Conservation (phyloP, 2,113 vertebrate genomes). For the Apeltes quadracus region DNA sequence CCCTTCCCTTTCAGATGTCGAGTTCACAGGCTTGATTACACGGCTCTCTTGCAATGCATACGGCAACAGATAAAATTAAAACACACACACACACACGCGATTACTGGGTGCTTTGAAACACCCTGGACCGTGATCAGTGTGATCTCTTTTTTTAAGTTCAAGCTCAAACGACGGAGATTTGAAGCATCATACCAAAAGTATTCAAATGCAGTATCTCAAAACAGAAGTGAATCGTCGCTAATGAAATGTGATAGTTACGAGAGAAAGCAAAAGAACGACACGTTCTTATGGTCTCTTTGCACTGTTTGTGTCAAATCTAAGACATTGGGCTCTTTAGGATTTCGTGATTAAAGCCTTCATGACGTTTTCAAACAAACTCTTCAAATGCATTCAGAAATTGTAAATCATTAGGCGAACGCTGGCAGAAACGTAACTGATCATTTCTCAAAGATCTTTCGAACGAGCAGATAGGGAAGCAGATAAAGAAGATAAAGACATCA, state of each 20-base stretch:
- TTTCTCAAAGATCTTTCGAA: constrained; percentile 54
- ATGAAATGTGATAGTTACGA: constrained; percentile 75
- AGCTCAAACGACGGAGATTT: constrained; percentile 74
- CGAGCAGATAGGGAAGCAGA: constrained; percentile 32
- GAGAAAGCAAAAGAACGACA: constrained; percentile 65
- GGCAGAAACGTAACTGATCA: constrained; percentile 49
- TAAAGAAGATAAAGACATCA: constrained; percentile 43
- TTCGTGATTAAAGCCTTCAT: constrained; percentile 68
- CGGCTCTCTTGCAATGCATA: constrained; percentile 73
- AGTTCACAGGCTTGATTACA: constrained; percentile 82
- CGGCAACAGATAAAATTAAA: constrained; percentile 82
- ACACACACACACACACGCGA: constrained; percentile 75
- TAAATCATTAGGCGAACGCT: constrained; percentile 50
- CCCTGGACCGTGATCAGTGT: constrained; percentile 76
- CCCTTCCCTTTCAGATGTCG: constrained; percentile 80
- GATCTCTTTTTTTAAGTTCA: constrained; percentile 71
- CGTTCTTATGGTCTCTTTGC: constrained; percentile 54
- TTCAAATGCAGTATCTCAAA: constrained; percentile 63
- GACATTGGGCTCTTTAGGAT: constrained; percentile 57
- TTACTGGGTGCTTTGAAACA: constrained; percentile 79
- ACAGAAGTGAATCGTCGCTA: constrained; percentile 55
- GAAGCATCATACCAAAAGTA: constrained; percentile 64
- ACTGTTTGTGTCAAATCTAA: constrained; percentile 64
- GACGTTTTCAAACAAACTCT: constrained; percentile 60
- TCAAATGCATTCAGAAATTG: constrained; percentile 67